These are phyloP conservation scores for Drosophila fungiperda DNA, from an alignment of 2,888 invertebrate species.

Conservation along the genomic window DNA sequence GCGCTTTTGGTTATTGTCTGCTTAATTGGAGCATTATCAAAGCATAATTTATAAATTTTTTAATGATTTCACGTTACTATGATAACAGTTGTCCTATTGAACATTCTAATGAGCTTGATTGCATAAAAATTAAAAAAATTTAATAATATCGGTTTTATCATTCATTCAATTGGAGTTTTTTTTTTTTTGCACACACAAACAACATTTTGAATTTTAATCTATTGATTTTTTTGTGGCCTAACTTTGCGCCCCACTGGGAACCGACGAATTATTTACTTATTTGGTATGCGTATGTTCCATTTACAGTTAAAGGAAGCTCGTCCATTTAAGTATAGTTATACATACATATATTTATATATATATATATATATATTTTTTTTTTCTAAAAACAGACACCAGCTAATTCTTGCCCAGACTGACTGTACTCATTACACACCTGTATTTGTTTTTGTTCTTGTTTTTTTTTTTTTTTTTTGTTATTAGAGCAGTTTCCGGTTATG, in stretches of 20 bases:
- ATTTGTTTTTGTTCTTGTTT: conserved; percentile 20
- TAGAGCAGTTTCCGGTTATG: conserved; percentile 12
- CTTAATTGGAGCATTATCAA: conserved; percentile 7
- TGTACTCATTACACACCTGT: conserved; percentile 39
- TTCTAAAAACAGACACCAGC: conserved; percentile 55
- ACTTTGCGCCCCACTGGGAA: conserved; percentile 19
- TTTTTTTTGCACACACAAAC: conserved; percentile 16
- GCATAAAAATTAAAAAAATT: not conserved
- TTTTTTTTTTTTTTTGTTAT: conserved; percentile 21
- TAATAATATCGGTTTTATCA: not conserved
- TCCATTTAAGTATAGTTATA: conserved; percentile 46
- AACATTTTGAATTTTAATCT: conserved; percentile 26
- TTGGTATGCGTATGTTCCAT: conserved; percentile 24
- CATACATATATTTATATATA: conserved; percentile 16
- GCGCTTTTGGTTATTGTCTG: not conserved
- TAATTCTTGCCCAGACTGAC: conserved; percentile 11
- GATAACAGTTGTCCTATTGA: conserved; percentile 5
- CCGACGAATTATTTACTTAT: conserved; percentile 5
- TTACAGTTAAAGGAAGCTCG: conserved; percentile 75
- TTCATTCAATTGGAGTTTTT: conserved; percentile 2
- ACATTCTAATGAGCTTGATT: not conserved
- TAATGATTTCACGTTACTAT: conserved; percentile 7
- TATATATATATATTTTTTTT: conserved; percentile 12
- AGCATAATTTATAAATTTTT: not conserved
- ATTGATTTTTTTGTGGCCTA: conserved; percentile 34